Evolutionary conservation across 2,888 invertebrate species (phyloP).

Genomic region (Rhyacophila evoluta): DNA sequence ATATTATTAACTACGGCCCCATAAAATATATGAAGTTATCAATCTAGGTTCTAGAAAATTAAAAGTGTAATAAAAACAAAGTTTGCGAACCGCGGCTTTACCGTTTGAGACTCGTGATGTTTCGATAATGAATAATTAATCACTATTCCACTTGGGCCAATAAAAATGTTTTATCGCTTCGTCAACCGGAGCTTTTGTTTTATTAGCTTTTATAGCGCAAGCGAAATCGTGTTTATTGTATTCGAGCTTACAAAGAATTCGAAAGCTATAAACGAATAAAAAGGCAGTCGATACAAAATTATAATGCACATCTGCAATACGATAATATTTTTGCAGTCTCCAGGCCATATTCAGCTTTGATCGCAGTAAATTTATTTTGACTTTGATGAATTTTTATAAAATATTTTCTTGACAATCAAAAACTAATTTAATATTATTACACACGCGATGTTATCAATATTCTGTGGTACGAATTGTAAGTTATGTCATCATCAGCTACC

Average conservation of each 20-base stretch:
- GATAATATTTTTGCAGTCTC: neutral
- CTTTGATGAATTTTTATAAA: slow-evolving; percentile 9
- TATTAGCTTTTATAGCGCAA: slow-evolving; percentile 19
- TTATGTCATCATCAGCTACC: no score
- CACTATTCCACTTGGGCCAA: slow-evolving; percentile 31
- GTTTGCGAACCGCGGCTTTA: neutral
- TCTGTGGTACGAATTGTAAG: no score
- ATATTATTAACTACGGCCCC: no score
- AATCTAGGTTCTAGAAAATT: no score
- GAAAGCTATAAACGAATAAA: neutral
- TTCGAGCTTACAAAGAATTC: slow-evolving; percentile 2
- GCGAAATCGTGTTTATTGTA: slow-evolving; percentile 26
- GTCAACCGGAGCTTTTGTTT: slow-evolving; percentile 30
- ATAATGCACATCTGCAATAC: slow-evolving; percentile 12
- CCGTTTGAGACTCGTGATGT: neutral
- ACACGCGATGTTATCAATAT: no score
- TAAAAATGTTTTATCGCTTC: slow-evolving; percentile 36
- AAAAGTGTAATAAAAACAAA: neutral
- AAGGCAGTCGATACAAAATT: neutral
- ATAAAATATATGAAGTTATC: no score
- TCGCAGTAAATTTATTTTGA: neutral
- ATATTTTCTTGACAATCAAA: neutral
- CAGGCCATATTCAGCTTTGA: neutral
- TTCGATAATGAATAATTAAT: slow-evolving; percentile 37
- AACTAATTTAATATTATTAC: no score